A percentile compares a stretch with the other conserved stretches of the same genome.
phyloP scores from a whole-genome alignment of 2,113 vertebrate genomes.

The Polypterus bichir region DNA sequence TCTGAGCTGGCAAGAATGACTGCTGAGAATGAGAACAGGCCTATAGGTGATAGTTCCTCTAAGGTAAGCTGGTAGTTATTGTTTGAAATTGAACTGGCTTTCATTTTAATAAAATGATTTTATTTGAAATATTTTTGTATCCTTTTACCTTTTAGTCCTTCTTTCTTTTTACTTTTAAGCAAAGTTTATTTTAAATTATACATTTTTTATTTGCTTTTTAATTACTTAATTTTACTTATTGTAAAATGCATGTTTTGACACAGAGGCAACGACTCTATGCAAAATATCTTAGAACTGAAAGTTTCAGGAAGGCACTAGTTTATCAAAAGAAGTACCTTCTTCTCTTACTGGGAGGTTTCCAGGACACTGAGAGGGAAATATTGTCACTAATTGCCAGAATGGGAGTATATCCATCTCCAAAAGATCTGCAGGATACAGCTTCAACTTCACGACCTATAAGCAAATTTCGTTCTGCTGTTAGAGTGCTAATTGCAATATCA shows the following conservation, averaged over 20 bases:
- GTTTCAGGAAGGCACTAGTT: constrained; percentile 87
- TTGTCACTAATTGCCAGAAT: constrained; percentile 78
- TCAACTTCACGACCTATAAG: constrained; percentile 44
- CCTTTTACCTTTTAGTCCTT: no score
- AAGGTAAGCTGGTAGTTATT: constrained; percentile 47
- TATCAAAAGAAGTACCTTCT: constrained; percentile 95
- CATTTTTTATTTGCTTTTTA: background rate
- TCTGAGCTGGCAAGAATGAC: constrained; percentile 31
- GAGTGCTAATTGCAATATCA: constrained; percentile 65
- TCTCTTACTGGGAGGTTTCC: constrained; percentile 81
- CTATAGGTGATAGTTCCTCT: constrained; percentile 32
- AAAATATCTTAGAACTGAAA: constrained; percentile 83
- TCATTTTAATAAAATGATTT: background rate
- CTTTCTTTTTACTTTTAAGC: no score
- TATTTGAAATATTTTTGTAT: no score
- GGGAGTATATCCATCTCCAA: constrained; percentile 69
- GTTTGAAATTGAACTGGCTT: background rate
- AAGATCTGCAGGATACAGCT: constrained; percentile 28
- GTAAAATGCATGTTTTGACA: constrained; percentile 1
- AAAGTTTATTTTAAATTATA: background rate
- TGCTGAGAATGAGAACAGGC: constrained; percentile 46
- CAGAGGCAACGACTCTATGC: constrained; percentile 78
- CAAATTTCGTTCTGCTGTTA: constrained; percentile 64
- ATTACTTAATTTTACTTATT: background rate
- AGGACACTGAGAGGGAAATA: constrained; percentile 83